These are phyloP conservation scores for Galaxea fascicularis DNA, from an alignment of 92 coral and sea anemone species.

Conservation along the genomic window DNA sequence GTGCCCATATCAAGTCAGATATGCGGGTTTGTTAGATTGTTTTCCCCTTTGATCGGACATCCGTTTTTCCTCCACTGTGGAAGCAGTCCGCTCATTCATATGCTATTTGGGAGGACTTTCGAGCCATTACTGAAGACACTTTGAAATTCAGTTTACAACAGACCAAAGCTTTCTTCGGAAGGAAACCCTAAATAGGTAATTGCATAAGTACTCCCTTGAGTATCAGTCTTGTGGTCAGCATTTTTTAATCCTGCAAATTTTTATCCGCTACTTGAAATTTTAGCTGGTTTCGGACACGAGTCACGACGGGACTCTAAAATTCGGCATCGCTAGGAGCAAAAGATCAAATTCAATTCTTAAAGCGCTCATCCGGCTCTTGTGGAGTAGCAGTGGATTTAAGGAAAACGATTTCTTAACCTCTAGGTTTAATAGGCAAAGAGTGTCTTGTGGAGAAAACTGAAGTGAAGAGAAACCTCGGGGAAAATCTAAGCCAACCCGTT, in stretches of 20 bases:
- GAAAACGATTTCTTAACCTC: not conserved
- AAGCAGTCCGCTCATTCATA: not conserved
- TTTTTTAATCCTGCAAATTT: not conserved
- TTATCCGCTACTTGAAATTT: not conserved
- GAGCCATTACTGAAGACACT: not conserved
- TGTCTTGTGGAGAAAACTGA: not conserved
- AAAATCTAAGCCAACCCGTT: too few relatives aligned
- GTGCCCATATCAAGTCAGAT: not conserved
- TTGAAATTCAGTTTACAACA: not conserved
- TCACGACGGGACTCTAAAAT: not conserved
- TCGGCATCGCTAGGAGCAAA: not conserved
- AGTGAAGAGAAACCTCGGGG: too few relatives aligned
- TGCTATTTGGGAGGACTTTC: not conserved
- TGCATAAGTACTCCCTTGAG: not conserved
- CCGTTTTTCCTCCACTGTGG: not conserved
- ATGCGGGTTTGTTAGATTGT: not conserved
- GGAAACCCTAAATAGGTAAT: not conserved
- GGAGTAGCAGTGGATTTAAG: not conserved
- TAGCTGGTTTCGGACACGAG: not conserved
- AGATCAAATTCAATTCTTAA: not conserved
- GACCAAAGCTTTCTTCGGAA: not conserved
- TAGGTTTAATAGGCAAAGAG: not conserved
- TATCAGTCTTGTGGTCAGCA: not conserved
- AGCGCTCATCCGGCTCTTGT: conserved; percentile 1
- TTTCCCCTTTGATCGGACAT: not conserved